Conservation (phyloP, 2,113 vertebrate genomes). For the Gorsachius goisagi region DNA sequence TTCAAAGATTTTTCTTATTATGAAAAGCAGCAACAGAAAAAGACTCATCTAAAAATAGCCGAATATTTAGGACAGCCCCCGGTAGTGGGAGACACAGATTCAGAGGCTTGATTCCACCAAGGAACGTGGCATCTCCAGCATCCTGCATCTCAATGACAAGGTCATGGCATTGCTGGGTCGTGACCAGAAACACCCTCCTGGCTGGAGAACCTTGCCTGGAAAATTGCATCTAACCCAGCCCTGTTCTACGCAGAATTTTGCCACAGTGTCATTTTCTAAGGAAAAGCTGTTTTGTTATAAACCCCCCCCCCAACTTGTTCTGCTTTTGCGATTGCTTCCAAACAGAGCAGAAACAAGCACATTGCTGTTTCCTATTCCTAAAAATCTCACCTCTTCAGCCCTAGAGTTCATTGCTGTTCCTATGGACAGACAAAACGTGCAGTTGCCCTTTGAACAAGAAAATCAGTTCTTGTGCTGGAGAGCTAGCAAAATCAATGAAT, state of each 20-base stretch:
- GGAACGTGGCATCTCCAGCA: background rate
- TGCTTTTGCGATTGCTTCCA: background rate
- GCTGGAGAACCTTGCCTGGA: background rate
- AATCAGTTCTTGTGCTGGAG: background rate
- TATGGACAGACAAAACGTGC: background rate
- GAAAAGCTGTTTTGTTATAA: background rate
- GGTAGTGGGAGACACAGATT: conserved; percentile 6
- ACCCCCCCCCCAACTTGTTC: background rate
- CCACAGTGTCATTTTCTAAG: background rate
- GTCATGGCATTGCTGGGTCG: background rate
- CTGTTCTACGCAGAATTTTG: background rate
- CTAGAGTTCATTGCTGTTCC: background rate
- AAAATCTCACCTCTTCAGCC: background rate
- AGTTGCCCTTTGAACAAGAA: background rate
- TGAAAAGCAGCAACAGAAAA: conserved; percentile 38
- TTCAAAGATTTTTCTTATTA: conserved; percentile 61
- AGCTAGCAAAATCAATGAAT: background rate
- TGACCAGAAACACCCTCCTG: background rate
- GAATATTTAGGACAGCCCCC: conserved; percentile 49
- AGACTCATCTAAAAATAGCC: conserved; percentile 29
- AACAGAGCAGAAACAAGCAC: background rate
- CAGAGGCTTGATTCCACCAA: background rate
- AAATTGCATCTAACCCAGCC: background rate
- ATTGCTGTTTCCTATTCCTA: background rate
- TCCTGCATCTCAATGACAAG: background rate